Percentiles rank a stretch among this genome's conserved stretches.
phyloP scores from a whole-genome alignment of 1,140 invertebrate genomes.

The Drosophila busckii region DNA sequence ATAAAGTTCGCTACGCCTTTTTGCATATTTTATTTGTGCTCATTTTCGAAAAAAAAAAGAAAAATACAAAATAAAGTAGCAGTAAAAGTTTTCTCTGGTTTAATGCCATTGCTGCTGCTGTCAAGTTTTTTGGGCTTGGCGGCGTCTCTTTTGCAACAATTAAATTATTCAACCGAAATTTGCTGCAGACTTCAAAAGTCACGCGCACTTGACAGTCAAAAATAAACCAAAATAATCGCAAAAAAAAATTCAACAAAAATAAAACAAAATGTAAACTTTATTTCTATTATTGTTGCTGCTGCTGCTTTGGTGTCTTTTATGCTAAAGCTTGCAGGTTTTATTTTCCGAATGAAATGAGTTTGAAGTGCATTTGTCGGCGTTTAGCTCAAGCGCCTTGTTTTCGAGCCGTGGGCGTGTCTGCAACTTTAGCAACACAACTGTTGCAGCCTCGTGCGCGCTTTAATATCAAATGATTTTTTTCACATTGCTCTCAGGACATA shows the following conservation, averaged over 20 bases:
- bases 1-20: slow-evolving; percentile 75
- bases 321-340: slow-evolving; percentile 64
- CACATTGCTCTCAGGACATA: slow-evolving; percentile 65
- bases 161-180: slow-evolving; percentile 74
- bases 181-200: slow-evolving; percentile 66
- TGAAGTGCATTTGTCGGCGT: slow-evolving; percentile 69
- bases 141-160: slow-evolving; percentile 59
- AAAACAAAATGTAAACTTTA: slow-evolving; percentile 49
- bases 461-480: slow-evolving; percentile 2
- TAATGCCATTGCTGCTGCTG: slow-evolving; percentile 36
- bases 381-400: slow-evolving; percentile 42
- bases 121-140: slow-evolving; percentile 28
- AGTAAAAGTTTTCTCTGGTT: slow-evolving; percentile 38
- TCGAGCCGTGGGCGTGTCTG: slow-evolving; percentile 58
- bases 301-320: slow-evolving; percentile 56
- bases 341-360: slow-evolving; percentile 77
- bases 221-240: slow-evolving; percentile 26
- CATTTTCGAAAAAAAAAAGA: slow-evolving; percentile 39
- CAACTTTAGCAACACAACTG: slow-evolving; percentile 43
- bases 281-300: slow-evolving; percentile 16
- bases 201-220: slow-evolving; percentile 63
- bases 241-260: slow-evolving; percentile 24
- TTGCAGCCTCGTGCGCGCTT: slow-evolving; percentile 16
- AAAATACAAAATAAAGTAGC: slow-evolving; percentile 7
- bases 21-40: slow-evolving; percentile 76